These are phyloP conservation scores for Caranx melampygus DNA, from an alignment of 2,113 vertebrate species.

Conservation along the genomic window DNA sequence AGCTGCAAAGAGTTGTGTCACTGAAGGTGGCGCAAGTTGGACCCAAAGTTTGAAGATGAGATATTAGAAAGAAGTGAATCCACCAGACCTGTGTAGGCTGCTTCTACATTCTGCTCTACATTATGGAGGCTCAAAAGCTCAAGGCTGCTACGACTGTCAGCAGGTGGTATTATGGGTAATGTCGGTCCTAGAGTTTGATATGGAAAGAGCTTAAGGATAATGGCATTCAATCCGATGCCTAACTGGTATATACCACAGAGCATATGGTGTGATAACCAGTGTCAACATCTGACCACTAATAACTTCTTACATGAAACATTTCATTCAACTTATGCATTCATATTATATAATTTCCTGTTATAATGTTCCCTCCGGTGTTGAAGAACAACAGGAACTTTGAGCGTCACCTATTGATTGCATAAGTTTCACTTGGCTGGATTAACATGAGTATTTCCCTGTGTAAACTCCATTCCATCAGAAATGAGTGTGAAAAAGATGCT, in stretches of 20 bases:
- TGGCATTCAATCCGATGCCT: too few species aligned
- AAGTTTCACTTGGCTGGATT: slow-evolving; percentile 31
- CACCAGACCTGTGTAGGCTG: neutral
- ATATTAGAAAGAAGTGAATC: neutral
- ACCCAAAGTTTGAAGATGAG: neutral
- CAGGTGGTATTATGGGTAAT: neutral
- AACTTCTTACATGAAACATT: neutral
- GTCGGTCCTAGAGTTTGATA: neutral
- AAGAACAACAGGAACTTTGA: slow-evolving; percentile 10
- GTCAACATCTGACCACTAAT: neutral
- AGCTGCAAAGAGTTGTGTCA: neutral
- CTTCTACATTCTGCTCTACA: too few species aligned
- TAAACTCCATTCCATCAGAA: slow-evolving; percentile 37
- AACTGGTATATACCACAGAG: too few species aligned
- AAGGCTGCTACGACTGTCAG: neutral
- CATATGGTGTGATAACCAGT: too few species aligned
- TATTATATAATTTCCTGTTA: slow-evolving; percentile 22
- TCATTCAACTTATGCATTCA: neutral
- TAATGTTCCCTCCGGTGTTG: neutral
- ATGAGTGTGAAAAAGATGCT: slow-evolving; percentile 23
- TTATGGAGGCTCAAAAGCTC: neutral
- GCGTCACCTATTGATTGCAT: slow-evolving; percentile 47
- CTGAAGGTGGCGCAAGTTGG: neutral
- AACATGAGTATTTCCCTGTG: slow-evolving; percentile 4
- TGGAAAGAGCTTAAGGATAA: too few species aligned